phyloP scores from a whole-genome alignment of 2,888 invertebrate genomes.

The Pteria penguin region DNA sequence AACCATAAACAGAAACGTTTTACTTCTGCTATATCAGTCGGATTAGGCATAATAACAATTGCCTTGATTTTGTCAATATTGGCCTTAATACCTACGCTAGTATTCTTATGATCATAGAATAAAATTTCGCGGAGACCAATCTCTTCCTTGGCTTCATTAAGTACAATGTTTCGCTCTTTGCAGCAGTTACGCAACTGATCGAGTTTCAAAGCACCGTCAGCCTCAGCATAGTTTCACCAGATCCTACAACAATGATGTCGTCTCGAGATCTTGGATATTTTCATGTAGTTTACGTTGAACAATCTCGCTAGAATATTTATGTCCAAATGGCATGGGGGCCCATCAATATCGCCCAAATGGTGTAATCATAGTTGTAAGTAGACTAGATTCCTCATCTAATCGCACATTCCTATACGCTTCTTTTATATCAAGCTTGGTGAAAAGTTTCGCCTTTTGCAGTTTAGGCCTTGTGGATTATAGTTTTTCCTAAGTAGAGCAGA shows the following conservation, averaged over 20 bases:
- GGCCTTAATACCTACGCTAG: constrained; percentile 5
- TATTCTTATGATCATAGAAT: constrained; percentile 25
- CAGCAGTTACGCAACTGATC: no score
- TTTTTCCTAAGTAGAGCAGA: no score
- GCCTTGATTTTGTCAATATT: no score
- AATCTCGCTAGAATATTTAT: constrained; percentile 34
- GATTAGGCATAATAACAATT: no score
- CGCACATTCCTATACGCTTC: constrained; percentile 51
- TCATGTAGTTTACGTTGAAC: constrained; percentile 39
- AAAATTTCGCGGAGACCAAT: constrained; percentile 14
- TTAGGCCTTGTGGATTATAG: no score
- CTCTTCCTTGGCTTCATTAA: constrained; percentile 36
- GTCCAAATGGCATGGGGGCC: constrained; percentile 45
- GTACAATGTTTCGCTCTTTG: constrained; percentile 28
- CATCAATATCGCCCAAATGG: constrained; percentile 51
- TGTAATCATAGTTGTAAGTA: constrained; percentile 53
- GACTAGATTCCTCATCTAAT: constrained; percentile 45
- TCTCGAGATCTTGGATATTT: constrained; percentile 34
- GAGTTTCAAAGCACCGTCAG: constrained; percentile 26
- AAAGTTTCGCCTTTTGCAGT: constrained; percentile 41
- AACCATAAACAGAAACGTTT: no score
- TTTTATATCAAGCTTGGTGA: constrained; percentile 49
- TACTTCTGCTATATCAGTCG: constrained; percentile 33
- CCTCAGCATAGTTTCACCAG: constrained; percentile 28
- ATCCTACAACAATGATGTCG: constrained; percentile 41